Evolutionary conservation across 2,113 vertebrate species (phyloP).

Genomic region (pig (Sus scrofa)): T2T-Sscrofa CM000827.6:90118501-90119000

Average conservation of each 20-base stretch:
- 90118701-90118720: not conserved
- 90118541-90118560: not conserved
- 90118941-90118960: not conserved
- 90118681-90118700: not conserved
- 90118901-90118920: not conserved
- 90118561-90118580: not conserved
- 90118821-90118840: not conserved
- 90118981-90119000: not conserved
- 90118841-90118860: not conserved
- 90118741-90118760: not conserved
- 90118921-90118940: not conserved
- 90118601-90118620: accelerated
- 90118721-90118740: not conserved
- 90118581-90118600: too few species aligned
- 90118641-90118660: not conserved
- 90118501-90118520: not conserved
- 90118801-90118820: not conserved
- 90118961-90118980: not conserved
- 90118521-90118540: accelerated
- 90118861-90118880: not conserved
- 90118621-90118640: not conserved
- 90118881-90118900: not conserved
- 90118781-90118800: not conserved
- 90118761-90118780: not conserved
- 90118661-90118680: not conserved